Evolutionary conservation across 2,113 vertebrate genomes (phyloP), one percentile per base, ranked within the genome.

Genomic region (Eulemur macaco): DNA sequence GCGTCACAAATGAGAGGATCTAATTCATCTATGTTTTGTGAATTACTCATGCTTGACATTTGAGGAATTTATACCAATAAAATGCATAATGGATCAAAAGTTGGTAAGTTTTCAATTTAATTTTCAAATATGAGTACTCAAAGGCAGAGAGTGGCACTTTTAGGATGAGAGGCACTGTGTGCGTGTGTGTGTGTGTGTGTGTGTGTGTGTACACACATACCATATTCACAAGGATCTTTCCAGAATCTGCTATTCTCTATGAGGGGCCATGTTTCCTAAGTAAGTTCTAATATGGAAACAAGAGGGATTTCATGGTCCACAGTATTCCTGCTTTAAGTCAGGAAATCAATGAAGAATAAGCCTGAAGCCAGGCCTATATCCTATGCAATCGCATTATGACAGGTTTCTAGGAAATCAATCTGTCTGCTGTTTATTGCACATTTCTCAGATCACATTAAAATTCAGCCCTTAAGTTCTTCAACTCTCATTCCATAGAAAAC

Each of bases 21-120:
- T 97, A 98, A 98, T 98, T 98, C 34, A 97, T 98, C 96, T 98
- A 94, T 21, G 95, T 96, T 97, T 97, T 97, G 47, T 97, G 93
- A 68, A 95, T 92, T 95, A 78, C 50, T 93, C 58, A 1, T 97
- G 82, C 76, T 97, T 94, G 97, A 89, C 10, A 77, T 97, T 86
- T 96, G 76, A 98, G 63, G 86, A 60, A 98, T 98, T 98, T 97
- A 96, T 86, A 84, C 97, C 42, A 98, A 91, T 96, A 54, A 98
- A 97, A 86, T 92, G 71, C 42, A 96, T 77, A 97, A 96, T 78
- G 31, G 73, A 95, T 97, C 95, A 98, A 97, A 98, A 97, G 58
- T 94, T 95, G 95, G 93, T 74, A 96, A 98, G 89, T 96, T 84
- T 96, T 60, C 95, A 76, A 93, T 96, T 68, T 94, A 93, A 93